Evolutionary conservation across 2,888 invertebrate genomes (phyloP).

Genomic region (Caenorhabditis macrosperma): DNA sequence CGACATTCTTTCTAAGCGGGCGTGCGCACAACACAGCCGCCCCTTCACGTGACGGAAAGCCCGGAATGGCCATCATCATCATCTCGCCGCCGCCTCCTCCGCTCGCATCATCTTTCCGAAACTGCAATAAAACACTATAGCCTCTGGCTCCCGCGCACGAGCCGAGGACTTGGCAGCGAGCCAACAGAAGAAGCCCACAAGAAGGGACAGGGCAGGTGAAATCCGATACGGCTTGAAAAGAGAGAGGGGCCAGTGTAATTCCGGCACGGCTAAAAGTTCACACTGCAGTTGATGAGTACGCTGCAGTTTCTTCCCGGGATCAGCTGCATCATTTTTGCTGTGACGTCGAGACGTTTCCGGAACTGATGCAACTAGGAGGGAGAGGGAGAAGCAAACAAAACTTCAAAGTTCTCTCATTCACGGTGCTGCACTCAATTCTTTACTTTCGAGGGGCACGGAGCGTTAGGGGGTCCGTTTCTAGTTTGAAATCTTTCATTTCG

Average conservation of each 20-base stretch:
- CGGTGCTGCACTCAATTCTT: not conserved
- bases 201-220: slow-evolving; percentile 35
- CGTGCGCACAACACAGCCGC: slow-evolving; percentile 27
- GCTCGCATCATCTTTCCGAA: slow-evolving; percentile 9
- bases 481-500: slow-evolving; percentile 29
- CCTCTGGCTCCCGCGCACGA: slow-evolving; percentile 15
- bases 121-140: slow-evolving; percentile 51
- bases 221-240: slow-evolving; percentile 39
- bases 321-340: slow-evolving; percentile 12
- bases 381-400: slow-evolving; percentile 12
- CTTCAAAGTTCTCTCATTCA: slow-evolving; percentile 19
- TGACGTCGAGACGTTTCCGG: slow-evolving; percentile 19
- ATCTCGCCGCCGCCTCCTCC: slow-evolving; percentile 21
- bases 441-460: not conserved
- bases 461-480: slow-evolving; percentile 5
- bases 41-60: slow-evolving; percentile 52
- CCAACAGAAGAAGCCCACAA: slow-evolving; percentile 17
- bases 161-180: slow-evolving; percentile 41
- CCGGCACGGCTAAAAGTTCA: slow-evolving; percentile 41
- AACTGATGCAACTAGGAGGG: slow-evolving; percentile 7
- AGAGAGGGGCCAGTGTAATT: slow-evolving; percentile 31
- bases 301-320: slow-evolving; percentile 4
- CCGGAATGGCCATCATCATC: slow-evolving; percentile 45
- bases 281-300: slow-evolving; percentile 7
- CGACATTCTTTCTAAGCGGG: slow-evolving; percentile 42